Base-by-base conservation (phyloP, 2,797 vertebrate genomes). In the Austrolebias charrua region DNA sequence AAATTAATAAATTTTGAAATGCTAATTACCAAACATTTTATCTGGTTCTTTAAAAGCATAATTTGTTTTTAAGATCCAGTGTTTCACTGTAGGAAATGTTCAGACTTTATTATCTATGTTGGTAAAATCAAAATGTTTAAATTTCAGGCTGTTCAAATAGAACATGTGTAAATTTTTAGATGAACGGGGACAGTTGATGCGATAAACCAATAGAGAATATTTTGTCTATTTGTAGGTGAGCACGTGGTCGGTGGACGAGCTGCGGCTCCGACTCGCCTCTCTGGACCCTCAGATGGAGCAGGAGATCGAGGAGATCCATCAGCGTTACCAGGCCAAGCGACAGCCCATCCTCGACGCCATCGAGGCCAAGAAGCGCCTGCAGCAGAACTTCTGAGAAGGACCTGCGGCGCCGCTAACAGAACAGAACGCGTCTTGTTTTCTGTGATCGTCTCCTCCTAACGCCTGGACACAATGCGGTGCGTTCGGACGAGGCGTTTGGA, bases 241-340 rank as follows among this genome's bases (percentile, higher is more conserved):
- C 55, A 88, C 91, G 0, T 98, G 95, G 96, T 93, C 93, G 0
- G 95, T 96, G 43, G 95, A 96, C 61, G 95, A 98, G 63, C 94
- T 98, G 5, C 93, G 92, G 72, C 82, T 84, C 63, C 91, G 94
- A 35, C 92, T 99, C 6, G 85, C 89, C 5, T 93, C 96, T 14
- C 93, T 99, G 35, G 96, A 98, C 81, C 97, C 96, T 73, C 94
- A 97, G 92, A 98, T 98, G 97, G 95, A 98, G 84, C 96, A 94
- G 85, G 97, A 99, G 89, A 97, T 99, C 2, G 95, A 98, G 85
- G 96, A 98, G 86, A 98, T 98, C 60, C 95, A 87, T 2, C 96
- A 96, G 90, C 95, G 96, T 65, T 98, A 99, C 88, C 95, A 96
- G 51, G 92, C 96, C 4, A 98, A 99, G 88, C 91, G 96, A 31